Percentiles rank a stretch among this genome's conserved stretches.
These are phyloP conservation scores for Ciconia stormi DNA, from an alignment of 2,113 vertebrate species.

Conservation along the genomic window DNA sequence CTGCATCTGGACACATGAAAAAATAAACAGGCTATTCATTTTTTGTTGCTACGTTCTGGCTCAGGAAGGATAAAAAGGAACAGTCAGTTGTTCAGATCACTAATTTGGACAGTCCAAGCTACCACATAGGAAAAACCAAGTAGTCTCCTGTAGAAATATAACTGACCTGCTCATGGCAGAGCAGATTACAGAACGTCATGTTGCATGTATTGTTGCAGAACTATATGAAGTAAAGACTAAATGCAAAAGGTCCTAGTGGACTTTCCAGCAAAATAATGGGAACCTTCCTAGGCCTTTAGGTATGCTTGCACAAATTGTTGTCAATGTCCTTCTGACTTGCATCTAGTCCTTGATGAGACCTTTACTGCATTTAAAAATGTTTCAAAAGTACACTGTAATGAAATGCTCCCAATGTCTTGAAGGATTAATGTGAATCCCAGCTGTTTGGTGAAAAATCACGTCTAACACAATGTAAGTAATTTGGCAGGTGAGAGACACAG, in stretches of 20 bases:
- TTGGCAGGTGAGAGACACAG: background rate
- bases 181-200: background rate
- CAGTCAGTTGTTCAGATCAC: background rate
- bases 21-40: background rate
- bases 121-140: background rate
- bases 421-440: background rate
- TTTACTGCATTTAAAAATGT: background rate
- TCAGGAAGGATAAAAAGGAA: background rate
- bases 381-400: background rate
- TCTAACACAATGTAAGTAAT: background rate
- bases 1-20: background rate
- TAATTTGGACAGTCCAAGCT: background rate
- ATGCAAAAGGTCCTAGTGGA: background rate
- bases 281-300: background rate
- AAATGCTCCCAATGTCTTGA: background rate
- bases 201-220: background rate
- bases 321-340: background rate
- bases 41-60: background rate
- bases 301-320: background rate
- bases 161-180: background rate
- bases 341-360: background rate
- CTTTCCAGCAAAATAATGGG: background rate
- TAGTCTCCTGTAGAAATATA: background rate
- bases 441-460: background rate
- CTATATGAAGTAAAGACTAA: background rate